Evolutionary conservation across 2,113 vertebrate genomes (phyloP).

Genomic region (Rhizomys pruinosus): DNA sequence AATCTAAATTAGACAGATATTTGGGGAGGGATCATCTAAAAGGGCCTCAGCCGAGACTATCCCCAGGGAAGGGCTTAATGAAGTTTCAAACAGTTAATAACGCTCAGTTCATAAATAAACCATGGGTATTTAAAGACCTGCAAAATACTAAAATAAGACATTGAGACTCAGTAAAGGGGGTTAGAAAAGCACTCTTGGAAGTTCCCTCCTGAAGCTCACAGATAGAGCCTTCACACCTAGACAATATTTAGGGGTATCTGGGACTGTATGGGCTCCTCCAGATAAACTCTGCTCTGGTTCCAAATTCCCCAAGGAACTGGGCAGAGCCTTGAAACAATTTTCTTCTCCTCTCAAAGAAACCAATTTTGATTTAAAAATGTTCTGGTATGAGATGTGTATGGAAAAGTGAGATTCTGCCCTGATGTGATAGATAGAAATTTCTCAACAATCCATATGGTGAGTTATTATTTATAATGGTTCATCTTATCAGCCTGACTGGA

Average conservation of each 20-base stretch:
- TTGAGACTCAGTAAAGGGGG: constrained; percentile 24
- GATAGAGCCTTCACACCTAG: background rate
- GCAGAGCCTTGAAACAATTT: background rate
- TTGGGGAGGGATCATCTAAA: constrained; percentile 77
- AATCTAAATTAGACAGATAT: constrained; percentile 83
- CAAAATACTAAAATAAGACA: constrained; percentile 74
- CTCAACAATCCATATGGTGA: background rate
- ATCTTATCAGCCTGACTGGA: background rate
- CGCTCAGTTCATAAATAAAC: constrained; percentile 81
- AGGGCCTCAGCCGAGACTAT: constrained; percentile 75
- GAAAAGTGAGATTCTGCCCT: constrained; percentile 8
- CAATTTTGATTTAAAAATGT: background rate
- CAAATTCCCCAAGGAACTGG: background rate
- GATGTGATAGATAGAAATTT: background rate
- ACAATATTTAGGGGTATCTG: background rate
- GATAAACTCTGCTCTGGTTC: background rate
- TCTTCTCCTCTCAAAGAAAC: background rate
- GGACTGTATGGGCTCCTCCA: background rate
- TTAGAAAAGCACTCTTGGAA: background rate
- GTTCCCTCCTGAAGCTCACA: background rate
- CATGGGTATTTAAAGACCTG: constrained; percentile 77
- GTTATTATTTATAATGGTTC: background rate
- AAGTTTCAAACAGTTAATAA: constrained; percentile 84
- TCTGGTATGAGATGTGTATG: background rate
- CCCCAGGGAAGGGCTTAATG: constrained; percentile 83